A percentile compares a stretch with the other conserved stretches of the same genome.
Evolutionary conservation across 1,140 invertebrate genomes (phyloP).

Genomic region (Melanaphis sacchari): DNA sequence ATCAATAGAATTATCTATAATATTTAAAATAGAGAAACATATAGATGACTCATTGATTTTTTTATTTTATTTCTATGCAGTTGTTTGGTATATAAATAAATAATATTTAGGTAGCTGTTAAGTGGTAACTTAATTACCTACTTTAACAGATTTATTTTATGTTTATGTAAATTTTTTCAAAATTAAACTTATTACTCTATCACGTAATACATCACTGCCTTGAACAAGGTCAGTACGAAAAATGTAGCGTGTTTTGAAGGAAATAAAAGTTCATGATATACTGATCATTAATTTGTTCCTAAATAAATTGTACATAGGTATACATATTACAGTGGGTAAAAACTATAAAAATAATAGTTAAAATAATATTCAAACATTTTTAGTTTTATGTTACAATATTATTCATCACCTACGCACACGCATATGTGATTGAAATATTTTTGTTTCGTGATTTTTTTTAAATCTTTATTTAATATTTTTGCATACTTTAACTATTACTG

Average conservation of each 20-base stretch:
- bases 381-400: not conserved
- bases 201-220: not conserved
- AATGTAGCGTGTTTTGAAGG: not conserved
- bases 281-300: not conserved
- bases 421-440: not conserved
- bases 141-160: not conserved
- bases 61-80: not conserved
- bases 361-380: not conserved
- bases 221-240: not conserved
- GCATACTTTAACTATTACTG: not conserved
- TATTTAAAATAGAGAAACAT: not conserved
- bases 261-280: conserved; percentile 8
- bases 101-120: not conserved
- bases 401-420: not conserved
- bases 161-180: conserved; percentile 22
- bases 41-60: not conserved
- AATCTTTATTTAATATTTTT: not conserved
- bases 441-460: not conserved
- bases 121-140: not conserved
- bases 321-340: not conserved
- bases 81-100: not conserved
- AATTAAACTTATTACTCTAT: conserved; percentile 18
- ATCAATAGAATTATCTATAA: not conserved
- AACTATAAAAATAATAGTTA: not conserved
- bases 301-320: not conserved